Evolutionary conservation across 2,797 vertebrate genomes (phyloP).

Genomic region (Mionectes olivaceus): DNA sequence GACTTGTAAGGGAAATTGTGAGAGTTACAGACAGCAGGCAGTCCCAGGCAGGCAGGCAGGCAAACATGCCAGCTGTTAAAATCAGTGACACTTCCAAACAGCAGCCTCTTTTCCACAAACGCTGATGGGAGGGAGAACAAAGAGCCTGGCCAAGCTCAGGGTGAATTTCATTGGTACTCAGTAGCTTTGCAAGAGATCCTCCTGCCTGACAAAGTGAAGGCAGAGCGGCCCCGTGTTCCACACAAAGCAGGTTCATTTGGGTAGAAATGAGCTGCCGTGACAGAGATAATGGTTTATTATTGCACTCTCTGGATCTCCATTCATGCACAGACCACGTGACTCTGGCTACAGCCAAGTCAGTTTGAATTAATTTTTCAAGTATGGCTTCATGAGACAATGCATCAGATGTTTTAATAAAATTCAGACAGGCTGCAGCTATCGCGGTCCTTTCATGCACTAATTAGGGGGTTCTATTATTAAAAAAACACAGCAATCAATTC

Average conservation of each 20-base stretch:
- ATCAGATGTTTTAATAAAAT: constrained; percentile 77
- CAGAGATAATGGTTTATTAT: constrained; percentile 49
- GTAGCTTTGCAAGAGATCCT: neutral
- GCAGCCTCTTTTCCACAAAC: neutral
- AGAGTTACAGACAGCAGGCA: neutral
- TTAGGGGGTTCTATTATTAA: constrained; percentile 47
- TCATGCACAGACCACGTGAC: constrained; percentile 57
- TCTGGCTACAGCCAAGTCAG: constrained; percentile 46
- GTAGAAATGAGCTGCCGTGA: neutral
- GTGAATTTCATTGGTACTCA: neutral
- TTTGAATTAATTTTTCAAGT: constrained; percentile 75
- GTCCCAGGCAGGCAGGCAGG: neutral
- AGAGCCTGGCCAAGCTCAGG: neutral
- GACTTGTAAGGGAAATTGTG: neutral
- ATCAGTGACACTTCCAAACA: neutral
- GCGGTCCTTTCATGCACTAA: constrained; percentile 60
- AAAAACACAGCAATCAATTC: constrained; percentile 51
- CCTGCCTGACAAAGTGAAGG: neutral
- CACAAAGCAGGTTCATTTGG: constrained; percentile 45
- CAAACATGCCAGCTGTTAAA: neutral
- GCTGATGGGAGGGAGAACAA: neutral
- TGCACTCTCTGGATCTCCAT: constrained; percentile 22
- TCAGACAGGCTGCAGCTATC: constrained; percentile 62
- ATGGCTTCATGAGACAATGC: constrained; percentile 61
- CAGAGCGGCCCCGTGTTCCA: neutral